Percentiles rank a stretch among this genome's conserved stretches.
Evolutionary conservation across 2,797 vertebrate species (phyloP).

Genomic region (Lacerta bilineata): DNA sequence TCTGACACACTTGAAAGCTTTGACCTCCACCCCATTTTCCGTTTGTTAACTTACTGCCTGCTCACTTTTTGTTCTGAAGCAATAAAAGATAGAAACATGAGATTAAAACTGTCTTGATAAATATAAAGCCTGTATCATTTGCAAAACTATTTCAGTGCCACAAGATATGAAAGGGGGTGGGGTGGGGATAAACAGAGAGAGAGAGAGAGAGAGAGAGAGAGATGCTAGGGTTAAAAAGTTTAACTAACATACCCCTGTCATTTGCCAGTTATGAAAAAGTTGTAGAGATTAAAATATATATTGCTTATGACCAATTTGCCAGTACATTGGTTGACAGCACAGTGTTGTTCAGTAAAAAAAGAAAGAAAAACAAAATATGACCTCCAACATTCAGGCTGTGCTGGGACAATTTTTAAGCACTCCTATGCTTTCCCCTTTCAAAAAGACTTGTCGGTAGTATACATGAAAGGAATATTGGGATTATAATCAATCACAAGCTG

Average conservation of each 20-base stretch:
- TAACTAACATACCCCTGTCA: not conserved
- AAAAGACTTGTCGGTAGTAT: not conserved
- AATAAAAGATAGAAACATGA: conserved; percentile 25
- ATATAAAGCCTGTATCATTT: not conserved
- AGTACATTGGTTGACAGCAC: not conserved
- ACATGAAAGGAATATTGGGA: no score
- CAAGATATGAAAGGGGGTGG: not conserved
- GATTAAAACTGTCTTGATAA: conserved; percentile 37
- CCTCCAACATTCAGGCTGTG: not conserved
- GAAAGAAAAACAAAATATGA: not conserved
- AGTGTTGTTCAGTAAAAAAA: not conserved
- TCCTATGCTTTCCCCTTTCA: not conserved
- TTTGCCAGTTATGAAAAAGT: not conserved
- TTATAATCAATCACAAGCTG: no score
- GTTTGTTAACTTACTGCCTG: conserved; percentile 10
- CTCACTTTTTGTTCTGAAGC: not conserved
- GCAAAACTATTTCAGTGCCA: conserved; percentile 9
- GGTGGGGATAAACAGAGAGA: not conserved
- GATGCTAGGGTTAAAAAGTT: not conserved
- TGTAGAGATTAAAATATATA: not conserved
- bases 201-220: not conserved
- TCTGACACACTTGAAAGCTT: not conserved
- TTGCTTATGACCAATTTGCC: not conserved
- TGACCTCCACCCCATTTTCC: not conserved
- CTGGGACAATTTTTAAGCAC: not conserved